Conservation (phyloP, 2,113 vertebrate genomes). For the Sturnus vulgaris region DNA sequence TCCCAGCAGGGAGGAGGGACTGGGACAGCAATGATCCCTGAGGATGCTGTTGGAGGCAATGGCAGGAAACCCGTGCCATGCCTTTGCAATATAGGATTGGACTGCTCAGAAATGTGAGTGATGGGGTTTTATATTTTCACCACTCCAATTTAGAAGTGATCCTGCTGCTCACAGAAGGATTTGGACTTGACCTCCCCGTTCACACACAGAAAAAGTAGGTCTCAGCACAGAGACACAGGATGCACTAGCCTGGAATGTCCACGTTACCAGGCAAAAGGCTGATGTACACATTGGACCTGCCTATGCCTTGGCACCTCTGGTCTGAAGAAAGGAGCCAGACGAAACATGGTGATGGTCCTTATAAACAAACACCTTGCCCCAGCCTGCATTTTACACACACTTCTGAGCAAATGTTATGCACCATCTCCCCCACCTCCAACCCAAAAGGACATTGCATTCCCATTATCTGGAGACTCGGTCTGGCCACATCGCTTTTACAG, state of each 20-base stretch:
- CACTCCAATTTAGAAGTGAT: background rate
- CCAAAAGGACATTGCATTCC: background rate
- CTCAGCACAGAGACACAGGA: rapidly evolving
- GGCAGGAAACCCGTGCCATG: background rate
- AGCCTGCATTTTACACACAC: background rate
- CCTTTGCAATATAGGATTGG: background rate
- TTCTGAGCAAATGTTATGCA: background rate
- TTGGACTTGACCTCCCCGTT: background rate
- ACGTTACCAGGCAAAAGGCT: background rate
- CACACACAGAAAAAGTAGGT: background rate
- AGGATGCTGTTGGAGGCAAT: rapidly evolving
- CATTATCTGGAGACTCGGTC: background rate
- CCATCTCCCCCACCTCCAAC: background rate
- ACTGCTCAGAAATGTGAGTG: background rate
- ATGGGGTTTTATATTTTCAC: background rate
- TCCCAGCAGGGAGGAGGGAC: background rate
- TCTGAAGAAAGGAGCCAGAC: background rate
- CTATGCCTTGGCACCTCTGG: background rate
- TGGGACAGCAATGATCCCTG: rapidly evolving
- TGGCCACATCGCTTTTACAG: background rate
- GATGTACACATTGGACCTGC: background rate
- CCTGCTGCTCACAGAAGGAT: background rate
- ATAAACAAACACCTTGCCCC: background rate
- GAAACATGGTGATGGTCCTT: background rate
- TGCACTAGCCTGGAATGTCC: background rate